A percentile compares a stretch with the other conserved stretches of the same genome.
Conservation (phyloP, 2,888 invertebrate species). For the Ariolimax columbianus region DNA sequence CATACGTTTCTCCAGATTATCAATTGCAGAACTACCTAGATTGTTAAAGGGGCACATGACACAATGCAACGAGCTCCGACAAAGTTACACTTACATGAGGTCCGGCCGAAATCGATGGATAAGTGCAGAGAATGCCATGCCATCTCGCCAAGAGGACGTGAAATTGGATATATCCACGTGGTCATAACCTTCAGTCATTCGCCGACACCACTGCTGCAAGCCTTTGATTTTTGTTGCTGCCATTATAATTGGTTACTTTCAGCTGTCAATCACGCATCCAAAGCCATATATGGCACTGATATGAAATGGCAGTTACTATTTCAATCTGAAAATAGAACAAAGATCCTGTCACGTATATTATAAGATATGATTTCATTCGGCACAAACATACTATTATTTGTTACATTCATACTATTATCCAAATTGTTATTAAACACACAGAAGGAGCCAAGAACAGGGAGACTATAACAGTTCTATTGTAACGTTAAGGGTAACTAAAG, state of each 20-base stretch:
- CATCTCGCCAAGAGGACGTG: slow-evolving; percentile 96
- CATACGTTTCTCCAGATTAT: too few relatives aligned
- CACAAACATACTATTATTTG: not conserved
- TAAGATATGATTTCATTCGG: not conserved
- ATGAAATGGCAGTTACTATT: too few relatives aligned
- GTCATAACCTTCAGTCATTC: slow-evolving; percentile 91
- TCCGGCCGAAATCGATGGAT: slow-evolving; percentile 97
- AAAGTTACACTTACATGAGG: slow-evolving; percentile 93
- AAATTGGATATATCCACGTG: slow-evolving; percentile 94
- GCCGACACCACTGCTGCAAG: slow-evolving; percentile 93
- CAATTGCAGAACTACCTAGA: too few relatives aligned
- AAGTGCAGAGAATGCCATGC: slow-evolving; percentile 96
- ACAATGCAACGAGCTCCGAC: too few relatives aligned
- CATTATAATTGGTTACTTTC: not conserved
- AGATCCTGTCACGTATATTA: too few relatives aligned
- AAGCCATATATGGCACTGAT: not conserved
- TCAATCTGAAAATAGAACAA: not conserved
- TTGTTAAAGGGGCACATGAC: too few relatives aligned
- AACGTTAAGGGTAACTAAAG: too few relatives aligned
- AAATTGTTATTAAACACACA: too few relatives aligned
- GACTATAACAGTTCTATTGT: too few relatives aligned
- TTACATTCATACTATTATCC: too few relatives aligned
- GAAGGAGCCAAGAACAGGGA: too few relatives aligned
- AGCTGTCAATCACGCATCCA: not conserved
- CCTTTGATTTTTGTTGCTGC: slow-evolving; percentile 85